Percentiles rank a stretch among this genome's conserved stretches.
phyloP scores from a whole-genome alignment of 2,113 vertebrate species.

The Sapayoa aenigma region DNA sequence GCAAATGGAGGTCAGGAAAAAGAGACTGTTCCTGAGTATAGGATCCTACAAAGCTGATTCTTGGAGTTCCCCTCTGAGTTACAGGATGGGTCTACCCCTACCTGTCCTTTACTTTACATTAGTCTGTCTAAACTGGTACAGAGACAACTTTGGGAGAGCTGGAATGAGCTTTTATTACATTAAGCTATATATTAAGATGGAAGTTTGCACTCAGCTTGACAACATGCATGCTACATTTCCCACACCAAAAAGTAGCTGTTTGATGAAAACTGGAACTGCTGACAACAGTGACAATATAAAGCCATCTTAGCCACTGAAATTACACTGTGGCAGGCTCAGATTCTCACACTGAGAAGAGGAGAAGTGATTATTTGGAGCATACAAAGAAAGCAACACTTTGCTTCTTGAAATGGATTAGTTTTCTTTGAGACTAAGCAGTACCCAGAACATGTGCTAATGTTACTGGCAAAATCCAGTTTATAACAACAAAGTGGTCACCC shows the following conservation, averaged over 20 bases:
- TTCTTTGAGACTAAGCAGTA: neutral
- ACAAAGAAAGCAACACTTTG: neutral
- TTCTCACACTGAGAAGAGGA: neutral
- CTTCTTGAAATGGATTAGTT: neutral
- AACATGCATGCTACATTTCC: neutral
- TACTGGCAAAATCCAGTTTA: neutral
- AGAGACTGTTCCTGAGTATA: neutral
- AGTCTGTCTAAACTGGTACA: neutral
- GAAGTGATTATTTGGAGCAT: neutral
- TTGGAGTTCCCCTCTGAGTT: neutral
- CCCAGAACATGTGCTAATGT: neutral
- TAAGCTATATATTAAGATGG: neutral
- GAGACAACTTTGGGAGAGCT: neutral
- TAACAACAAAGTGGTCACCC: neutral
- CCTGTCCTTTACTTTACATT: neutral
- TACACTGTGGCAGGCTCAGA: slow-evolving; percentile 1
- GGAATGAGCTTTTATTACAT: neutral
- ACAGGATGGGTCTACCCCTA: neutral
- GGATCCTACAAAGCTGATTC: neutral
- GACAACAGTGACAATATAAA: slow-evolving; percentile 32
- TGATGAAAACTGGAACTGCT: slow-evolving; percentile 19
- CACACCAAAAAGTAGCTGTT: neutral
- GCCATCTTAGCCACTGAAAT: neutral
- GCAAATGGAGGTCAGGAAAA: neutral
- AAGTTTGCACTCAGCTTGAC: neutral